Evolutionary conservation across 1,140 invertebrate species (phyloP).

Genomic region (Watersipora subatra): DNA sequence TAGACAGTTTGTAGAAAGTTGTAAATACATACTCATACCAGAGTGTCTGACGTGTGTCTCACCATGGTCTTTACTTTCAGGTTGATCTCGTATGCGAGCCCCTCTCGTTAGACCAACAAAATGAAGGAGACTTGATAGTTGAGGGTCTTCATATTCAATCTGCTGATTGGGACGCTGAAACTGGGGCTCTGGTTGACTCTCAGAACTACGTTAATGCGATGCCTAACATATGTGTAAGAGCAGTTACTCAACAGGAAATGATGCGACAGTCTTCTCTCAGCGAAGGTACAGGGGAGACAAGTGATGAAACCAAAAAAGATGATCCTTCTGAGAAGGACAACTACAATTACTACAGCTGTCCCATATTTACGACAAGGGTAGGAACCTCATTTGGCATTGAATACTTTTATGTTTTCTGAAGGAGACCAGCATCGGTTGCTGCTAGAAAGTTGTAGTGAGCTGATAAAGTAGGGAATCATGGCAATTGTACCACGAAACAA

Average conservation of each 20-base stretch:
- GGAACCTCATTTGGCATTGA: background rate
- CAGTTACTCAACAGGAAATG: slow-evolving; percentile 9
- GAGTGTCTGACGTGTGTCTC: too few relatives aligned
- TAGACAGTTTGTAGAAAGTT: too few relatives aligned
- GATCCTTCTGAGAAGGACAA: slow-evolving; percentile 7
- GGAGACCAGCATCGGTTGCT: too few relatives aligned
- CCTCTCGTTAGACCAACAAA: slow-evolving; percentile 17
- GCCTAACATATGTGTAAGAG: slow-evolving; percentile 6
- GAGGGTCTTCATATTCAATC: slow-evolving; percentile 24
- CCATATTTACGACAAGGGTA: slow-evolving; percentile 34
- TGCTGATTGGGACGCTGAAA: slow-evolving; percentile 25
- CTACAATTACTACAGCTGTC: slow-evolving; percentile 17
- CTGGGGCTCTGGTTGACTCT: slow-evolving; percentile 14
- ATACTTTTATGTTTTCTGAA: background rate
- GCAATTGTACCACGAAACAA: too few relatives aligned
- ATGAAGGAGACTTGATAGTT: slow-evolving; percentile 27
- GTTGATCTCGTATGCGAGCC: slow-evolving; percentile 23
- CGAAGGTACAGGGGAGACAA: slow-evolving; percentile 2
- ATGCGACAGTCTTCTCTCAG: background rate
- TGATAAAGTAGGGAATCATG: too few relatives aligned
- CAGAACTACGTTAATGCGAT: slow-evolving; percentile 6
- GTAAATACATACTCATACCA: too few relatives aligned
- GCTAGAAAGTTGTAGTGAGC: too few relatives aligned
- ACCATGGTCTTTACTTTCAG: slow-evolving; percentile 15
- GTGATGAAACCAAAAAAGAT: slow-evolving; percentile 9